Evolutionary conservation across 2,797 vertebrate genomes (phyloP), one percentile per base, ranked within the genome.

Genomic region (Peromyscus attwateri): DNA sequence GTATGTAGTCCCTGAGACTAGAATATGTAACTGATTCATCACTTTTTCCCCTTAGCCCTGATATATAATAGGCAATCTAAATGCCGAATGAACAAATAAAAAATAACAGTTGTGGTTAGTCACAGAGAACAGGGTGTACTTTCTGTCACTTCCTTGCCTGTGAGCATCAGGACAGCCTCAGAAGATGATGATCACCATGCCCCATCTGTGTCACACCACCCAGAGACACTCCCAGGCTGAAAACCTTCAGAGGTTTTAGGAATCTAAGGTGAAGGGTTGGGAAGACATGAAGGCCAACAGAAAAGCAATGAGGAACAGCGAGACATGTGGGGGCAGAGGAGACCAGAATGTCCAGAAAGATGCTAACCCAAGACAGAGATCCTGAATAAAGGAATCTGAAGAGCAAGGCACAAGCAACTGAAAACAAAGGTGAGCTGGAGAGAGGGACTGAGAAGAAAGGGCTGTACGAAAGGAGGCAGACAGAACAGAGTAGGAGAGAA

Each of bases 401-500:
- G 31, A 29, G 34, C 16, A 16, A 87, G 55, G 52, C 55, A 73
- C 1, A 95, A 92, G 91, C 80, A 97, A 88, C 40, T 52, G 23
- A 83, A 97, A 89, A 23, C 27, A 23, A 40, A 77, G 76, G n/a
- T 4, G 5, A 17, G 57, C 4, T 19, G 46, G n/a, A 34, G n/a
- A 57, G 64, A 82, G 27, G 27, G 43, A 60, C 5, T 8, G 40
- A 95, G 73, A 77, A 94, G 87, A 87, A 11, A 84, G 76, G 73
- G 83, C 40, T 55, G 55, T 60, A 14, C 8, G 52, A 62, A 66
- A 91, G 94, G 93, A 84, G 25, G 43, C 62, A 93, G 95, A 91
- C 91, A 92, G 85, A 96, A 94, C 46, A 31, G 92, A 97, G 76
- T 80, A 91, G 77, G 81, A 82, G 89, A 62, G 83, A 27, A 94